Conservation (phyloP, 2,113 vertebrate species). For the Maccullochella peelii region DNA sequence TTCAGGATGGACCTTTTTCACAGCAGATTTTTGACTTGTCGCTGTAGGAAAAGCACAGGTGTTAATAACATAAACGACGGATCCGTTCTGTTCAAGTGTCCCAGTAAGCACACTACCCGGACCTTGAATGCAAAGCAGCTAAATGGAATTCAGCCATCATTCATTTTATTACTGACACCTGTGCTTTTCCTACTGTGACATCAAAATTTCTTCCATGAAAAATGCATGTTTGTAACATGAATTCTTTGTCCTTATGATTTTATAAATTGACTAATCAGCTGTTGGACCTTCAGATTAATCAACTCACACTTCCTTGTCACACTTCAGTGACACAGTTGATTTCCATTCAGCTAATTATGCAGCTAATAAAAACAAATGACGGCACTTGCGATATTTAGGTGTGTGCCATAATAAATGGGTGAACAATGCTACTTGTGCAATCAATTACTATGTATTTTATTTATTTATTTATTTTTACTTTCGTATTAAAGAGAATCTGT, state of each 20-base stretch:
- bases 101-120: background rate
- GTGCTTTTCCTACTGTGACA: background rate
- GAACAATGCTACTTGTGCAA: background rate
- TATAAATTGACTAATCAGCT: background rate
- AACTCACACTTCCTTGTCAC: background rate
- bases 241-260: background rate
- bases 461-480: background rate
- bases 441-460: background rate
- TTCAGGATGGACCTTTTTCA: background rate
- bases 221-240: background rate
- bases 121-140: background rate
- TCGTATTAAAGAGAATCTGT: background rate
- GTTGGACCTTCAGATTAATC: background rate
- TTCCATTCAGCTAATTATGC: background rate
- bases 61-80: background rate
- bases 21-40: background rate
- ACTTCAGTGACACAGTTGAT: background rate
- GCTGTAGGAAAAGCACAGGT: background rate
- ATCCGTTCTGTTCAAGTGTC: background rate
- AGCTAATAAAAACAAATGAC: background rate
- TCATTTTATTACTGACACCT: background rate
- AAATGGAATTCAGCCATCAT: background rate
- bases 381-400: background rate
- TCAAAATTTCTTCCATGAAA: background rate
- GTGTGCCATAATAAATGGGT: background rate